Evolutionary conservation across 2,797 vertebrate species (phyloP).

Genomic region (Pteronotus mesoamericanus): DNA sequence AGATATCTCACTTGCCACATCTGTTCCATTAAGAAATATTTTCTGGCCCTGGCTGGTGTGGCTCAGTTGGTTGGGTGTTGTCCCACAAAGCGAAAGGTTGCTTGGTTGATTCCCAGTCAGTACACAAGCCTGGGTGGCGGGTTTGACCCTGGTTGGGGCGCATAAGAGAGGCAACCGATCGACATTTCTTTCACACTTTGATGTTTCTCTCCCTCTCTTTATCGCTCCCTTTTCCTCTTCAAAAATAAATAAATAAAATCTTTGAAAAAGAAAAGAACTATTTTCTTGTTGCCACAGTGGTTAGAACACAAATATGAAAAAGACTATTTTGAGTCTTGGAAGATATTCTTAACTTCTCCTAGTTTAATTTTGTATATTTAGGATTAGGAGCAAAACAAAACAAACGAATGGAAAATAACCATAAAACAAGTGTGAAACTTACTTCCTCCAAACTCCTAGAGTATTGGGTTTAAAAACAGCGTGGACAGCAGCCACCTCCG

Average conservation of each 20-base stretch:
- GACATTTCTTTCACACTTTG: not conserved
- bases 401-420: not conserved
- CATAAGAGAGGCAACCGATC: not conserved
- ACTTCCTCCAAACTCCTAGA: not conserved
- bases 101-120: not conserved
- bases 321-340: conserved; percentile 18
- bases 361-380: conserved; percentile 19
- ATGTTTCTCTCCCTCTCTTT: not conserved
- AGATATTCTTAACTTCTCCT: not conserved
- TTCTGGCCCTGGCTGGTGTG: not conserved
- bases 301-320: conserved; percentile 12
- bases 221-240: not conserved
- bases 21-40: not conserved
- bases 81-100: not conserved
- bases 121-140: not conserved
- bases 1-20: not conserved
- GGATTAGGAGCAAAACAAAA: conserved; percentile 27
- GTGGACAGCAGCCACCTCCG: not conserved
- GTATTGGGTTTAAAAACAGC: not conserved
- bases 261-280: not conserved
- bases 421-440: not conserved
- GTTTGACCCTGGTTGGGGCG: not conserved
- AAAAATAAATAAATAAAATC: not conserved
- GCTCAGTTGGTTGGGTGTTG: not conserved
- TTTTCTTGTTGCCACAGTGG: not conserved